Base-by-base conservation (phyloP, 2,888 invertebrate species). In the Strigamia crassipes region DNA sequence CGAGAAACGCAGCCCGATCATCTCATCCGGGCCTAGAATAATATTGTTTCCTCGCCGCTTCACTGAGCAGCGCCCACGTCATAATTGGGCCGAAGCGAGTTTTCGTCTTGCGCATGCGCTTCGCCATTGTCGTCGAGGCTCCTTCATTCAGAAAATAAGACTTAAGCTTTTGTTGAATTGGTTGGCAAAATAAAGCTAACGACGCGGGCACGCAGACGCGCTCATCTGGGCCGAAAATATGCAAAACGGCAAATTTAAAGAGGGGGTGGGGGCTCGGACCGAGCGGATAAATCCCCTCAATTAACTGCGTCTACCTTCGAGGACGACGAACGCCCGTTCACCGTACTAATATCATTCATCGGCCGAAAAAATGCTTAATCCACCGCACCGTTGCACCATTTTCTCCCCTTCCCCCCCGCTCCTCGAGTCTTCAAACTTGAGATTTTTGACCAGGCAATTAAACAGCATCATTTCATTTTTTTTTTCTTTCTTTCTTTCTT, bases 211-310 rank as follows among this genome's bases (percentile, higher is more conserved):
- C 34, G 78, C 78, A 78, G 78, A 42, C 66, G 42, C 78, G 78
- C 78, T 78, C 78, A 78, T 78, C 78, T 80, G 42, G 42, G 51
- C 42, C 80, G 38, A 42, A 80, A 80, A 80, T 80, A 80, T 80
- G 80, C 80, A 80, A 80, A 80, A 80, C 80, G 80, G 80, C 46
- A 42, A 42, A 80, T 46, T 80, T 78, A 41, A 38, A 41, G 42
- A 21, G 78, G 78, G 78, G 42, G 66, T 21, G 66, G 23, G 66
- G 27, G 23, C 66, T 66, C 23, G 66, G 66, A 12, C 66, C 66
- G 66, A 38, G 80, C 21, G 21, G 31, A 42, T 80, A 80, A 80
- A 80, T 80, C 80, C 80, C 51, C 38, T 46, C 80, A 80, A 80
- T 80, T 80, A 80, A 80, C 78, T 78, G 42, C 78, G 42, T 34